Evolutionary conservation across 2,888 invertebrate species (phyloP).

Genomic region (Cerastis leucographa): DNA sequence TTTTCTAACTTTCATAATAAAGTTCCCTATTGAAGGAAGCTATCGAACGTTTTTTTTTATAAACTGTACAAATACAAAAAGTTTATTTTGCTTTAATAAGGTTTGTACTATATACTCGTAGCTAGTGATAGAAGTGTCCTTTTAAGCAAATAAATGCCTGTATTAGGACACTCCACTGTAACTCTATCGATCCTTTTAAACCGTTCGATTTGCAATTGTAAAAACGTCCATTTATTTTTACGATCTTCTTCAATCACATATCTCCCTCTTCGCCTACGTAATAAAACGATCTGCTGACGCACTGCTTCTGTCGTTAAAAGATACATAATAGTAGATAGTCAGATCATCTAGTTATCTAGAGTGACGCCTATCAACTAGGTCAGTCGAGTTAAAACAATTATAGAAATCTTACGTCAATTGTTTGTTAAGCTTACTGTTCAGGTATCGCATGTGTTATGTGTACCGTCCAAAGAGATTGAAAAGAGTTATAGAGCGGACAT

Average conservation of each 20-base stretch:
- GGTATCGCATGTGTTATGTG: neutral
- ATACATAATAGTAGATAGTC: neutral
- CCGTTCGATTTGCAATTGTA: neutral
- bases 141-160: no score
- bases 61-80: no score
- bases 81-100: no score
- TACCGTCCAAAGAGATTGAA: neutral
- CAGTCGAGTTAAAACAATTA: constrained; percentile 8
- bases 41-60: no score
- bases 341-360: neutral
- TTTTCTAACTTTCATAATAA: neutral
- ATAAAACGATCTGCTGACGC: constrained; percentile 4
- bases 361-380: constrained; percentile 28
- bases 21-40: no score
- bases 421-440: no score
- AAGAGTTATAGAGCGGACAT: no score
- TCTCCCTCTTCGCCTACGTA: no score
- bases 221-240: neutral
- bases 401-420: neutral
- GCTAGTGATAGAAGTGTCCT: no score
- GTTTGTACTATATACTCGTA: no score
- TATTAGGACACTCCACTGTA: no score
- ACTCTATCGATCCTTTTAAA: no score
- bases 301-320: neutral
- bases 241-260: neutral